Evolutionary conservation across 2,113 vertebrate species (phyloP).

Genomic region (Grus americana): DNA sequence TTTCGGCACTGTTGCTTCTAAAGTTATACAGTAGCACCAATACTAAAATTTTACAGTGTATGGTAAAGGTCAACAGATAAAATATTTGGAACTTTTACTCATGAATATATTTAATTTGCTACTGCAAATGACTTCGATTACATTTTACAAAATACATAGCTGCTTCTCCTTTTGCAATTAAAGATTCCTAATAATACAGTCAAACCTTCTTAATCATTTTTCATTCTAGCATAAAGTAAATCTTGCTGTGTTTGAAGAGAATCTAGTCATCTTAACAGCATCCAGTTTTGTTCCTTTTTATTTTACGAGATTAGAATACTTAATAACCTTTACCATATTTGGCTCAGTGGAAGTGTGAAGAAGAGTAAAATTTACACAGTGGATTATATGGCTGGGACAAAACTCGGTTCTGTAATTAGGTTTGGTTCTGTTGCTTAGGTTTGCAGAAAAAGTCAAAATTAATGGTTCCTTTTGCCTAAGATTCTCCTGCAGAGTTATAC

Average conservation of each 20-base stretch:
- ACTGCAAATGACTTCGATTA: slow-evolving; percentile 40
- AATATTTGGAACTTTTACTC: slow-evolving; percentile 41
- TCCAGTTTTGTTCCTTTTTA: not conserved
- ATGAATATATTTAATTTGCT: slow-evolving; percentile 68
- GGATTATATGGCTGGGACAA: not conserved
- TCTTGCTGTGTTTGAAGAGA: slow-evolving; percentile 64
- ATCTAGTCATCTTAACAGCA: slow-evolving; percentile 42
- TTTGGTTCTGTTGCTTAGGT: slow-evolving; percentile 26
- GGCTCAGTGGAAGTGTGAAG: not conserved
- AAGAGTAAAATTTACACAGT: not conserved
- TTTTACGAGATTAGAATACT: slow-evolving; percentile 44
- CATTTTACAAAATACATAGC: slow-evolving; percentile 55
- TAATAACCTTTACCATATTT: slow-evolving; percentile 21
- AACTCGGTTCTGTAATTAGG: not conserved
- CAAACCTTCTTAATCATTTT: slow-evolving; percentile 51
- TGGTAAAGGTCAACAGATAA: slow-evolving; percentile 38
- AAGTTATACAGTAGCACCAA: not conserved
- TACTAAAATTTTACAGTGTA: not conserved
- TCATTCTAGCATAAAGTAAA: slow-evolving; percentile 68
- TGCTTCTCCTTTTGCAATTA: slow-evolving; percentile 53
- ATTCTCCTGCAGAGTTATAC: not conserved
- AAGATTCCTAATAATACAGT: slow-evolving; percentile 60
- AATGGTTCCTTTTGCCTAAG: not conserved
- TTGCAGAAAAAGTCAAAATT: slow-evolving; percentile 17
- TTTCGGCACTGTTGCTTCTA: not conserved